These are phyloP conservation scores for Pollachius pollachius DNA, from an alignment of 2,113 vertebrate species.

Conservation along the genomic window DNA sequence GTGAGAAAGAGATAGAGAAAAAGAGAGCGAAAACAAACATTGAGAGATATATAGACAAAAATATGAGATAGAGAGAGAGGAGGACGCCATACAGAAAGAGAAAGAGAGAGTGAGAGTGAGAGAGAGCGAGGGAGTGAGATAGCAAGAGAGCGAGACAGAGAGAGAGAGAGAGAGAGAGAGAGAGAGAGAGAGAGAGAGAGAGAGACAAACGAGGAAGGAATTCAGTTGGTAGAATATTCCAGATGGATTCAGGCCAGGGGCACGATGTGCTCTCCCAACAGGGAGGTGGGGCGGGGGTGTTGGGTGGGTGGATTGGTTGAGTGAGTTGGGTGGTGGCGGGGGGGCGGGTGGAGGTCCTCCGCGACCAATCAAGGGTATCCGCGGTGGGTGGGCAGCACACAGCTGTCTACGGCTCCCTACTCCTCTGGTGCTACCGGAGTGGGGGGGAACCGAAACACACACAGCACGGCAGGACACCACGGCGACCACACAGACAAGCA, in stretches of 20 bases:
- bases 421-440: not conserved
- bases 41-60: not conserved
- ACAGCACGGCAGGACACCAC: not conserved
- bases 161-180: not conserved
- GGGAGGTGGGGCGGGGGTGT: not conserved
- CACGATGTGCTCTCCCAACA: conserved; percentile 5
- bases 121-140: not conserved
- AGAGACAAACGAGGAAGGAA: not conserved
- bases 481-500: not conserved
- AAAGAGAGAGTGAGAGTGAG: not conserved
- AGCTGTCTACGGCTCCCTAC: conserved; percentile 3
- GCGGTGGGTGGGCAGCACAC: conserved; percentile 24
- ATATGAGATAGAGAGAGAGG: too few species aligned
- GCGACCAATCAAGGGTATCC: conserved; percentile 33
- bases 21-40: not conserved
- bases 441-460: not conserved
- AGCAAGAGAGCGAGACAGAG: not conserved
- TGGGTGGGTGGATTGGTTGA: too few species aligned
- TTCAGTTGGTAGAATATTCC: conserved; percentile 37
- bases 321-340: not conserved
- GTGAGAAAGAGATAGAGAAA: not conserved
- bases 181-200: too few species aligned
- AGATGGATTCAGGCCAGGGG: conserved; percentile 41
- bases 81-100: too few species aligned
- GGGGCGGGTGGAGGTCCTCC: not conserved